phyloP scores from a whole-genome alignment of 2,888 invertebrate species.

The Acheta domesticus region DNA sequence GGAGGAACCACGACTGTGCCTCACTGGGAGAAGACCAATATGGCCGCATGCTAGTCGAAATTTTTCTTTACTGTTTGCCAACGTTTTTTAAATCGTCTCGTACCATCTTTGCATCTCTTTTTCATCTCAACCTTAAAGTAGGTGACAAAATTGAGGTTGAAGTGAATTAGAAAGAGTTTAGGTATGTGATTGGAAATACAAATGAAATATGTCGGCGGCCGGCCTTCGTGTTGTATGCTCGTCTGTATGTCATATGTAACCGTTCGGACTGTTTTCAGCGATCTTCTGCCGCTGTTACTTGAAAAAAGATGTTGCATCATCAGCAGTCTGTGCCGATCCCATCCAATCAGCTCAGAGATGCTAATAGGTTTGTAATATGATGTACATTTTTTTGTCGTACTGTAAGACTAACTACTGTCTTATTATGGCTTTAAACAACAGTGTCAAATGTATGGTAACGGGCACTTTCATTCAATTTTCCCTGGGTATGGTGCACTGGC shows the following conservation, averaged over 20 bases:
- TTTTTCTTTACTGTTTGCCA: slow-evolving; percentile 80
- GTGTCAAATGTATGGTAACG: too few species aligned
- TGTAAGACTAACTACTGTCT: slow-evolving; percentile 37
- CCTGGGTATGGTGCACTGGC: too few species aligned
- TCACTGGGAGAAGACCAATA: slow-evolving; percentile 53
- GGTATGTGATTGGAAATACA: slow-evolving; percentile 33
- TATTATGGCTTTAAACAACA: too few species aligned
- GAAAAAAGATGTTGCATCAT: slow-evolving; percentile 43
- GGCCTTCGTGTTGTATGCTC: slow-evolving; percentile 4
- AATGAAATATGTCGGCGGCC: slow-evolving; percentile 19
- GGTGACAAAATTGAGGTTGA: slow-evolving; percentile 27
- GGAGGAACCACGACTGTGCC: slow-evolving; percentile 18
- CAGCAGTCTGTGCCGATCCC: slow-evolving; percentile 47
- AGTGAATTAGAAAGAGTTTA: slow-evolving; percentile 46
- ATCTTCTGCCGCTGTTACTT: slow-evolving; percentile 47
- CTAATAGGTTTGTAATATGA: slow-evolving; percentile 28
- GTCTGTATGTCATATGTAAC: not conserved
- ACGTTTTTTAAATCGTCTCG: slow-evolving; percentile 54
- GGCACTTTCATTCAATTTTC: too few species aligned
- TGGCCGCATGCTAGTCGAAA: slow-evolving; percentile 76
- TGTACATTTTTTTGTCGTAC: not conserved
- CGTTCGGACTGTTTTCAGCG: slow-evolving; percentile 39
- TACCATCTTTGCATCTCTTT: slow-evolving; percentile 42
- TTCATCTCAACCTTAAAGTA: slow-evolving; percentile 44
- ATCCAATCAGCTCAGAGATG: slow-evolving; percentile 41